Base-by-base conservation (phyloP, 1,140 invertebrate species). In the Drosophila simulans region DNA sequence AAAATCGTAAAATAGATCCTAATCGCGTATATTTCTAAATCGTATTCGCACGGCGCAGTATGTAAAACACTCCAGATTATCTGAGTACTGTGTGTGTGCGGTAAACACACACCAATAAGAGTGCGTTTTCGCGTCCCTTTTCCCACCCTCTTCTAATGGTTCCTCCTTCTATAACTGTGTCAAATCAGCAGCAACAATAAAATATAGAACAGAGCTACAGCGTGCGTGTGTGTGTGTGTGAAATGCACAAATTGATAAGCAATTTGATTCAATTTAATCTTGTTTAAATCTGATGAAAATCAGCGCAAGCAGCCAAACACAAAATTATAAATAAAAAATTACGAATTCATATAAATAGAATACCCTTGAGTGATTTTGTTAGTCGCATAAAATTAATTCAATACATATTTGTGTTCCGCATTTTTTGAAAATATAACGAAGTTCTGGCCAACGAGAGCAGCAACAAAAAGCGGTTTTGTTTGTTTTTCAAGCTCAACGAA, bases 121-220 rank as follows among this genome's bases (percentile, higher is more conserved):
- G 34, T 43, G 25, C 42, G 40, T 27, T 48, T 35, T 27, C 34
- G 51, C 58, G 62, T 53, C 51, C 70, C 39, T 51, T 68, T 52
- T 39, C 34, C 46, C 7, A 31, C 20, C 63, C 25, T 25, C n/a
- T 25, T 49, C 49, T 17, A 1, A 4, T 51, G 48, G 58, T 68
- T 68, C 63, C 63, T 64, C 59, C 64, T 65, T 65, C 64, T 27
- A 57, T 49, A 83, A 75, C 70, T 83, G 80, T 83, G 80, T 83
- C 80, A 83, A 73, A 45, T 59, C 79, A 64, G 43, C 64, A 79
- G 58, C 76, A 68, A 78, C 34, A 56, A 74, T 34, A 71, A 49
- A 37, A 39, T 52, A 59, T 43, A 56, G 52, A 80, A 27, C 54
- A 62, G 64, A 45, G 52, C 13, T n/a, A 4, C 4, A 13, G 11